Evolutionary conservation across 2,888 invertebrate species (phyloP).

Genomic region (Muscina levida): DNA sequence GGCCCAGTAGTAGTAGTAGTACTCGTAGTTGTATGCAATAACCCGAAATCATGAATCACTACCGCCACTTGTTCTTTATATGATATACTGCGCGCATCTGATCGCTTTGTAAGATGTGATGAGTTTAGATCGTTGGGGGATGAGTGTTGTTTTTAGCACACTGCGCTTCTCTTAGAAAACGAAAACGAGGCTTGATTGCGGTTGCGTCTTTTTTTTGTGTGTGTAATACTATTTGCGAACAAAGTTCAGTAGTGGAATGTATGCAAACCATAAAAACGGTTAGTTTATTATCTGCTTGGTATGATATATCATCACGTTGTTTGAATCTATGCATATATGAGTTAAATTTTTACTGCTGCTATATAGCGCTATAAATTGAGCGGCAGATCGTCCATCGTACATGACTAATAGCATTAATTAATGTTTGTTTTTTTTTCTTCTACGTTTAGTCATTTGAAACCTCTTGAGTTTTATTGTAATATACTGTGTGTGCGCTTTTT

Average conservation of each 20-base stretch:
- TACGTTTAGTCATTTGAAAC: slow-evolving; percentile 57
- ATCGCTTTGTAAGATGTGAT: slow-evolving; percentile 28
- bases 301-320: slow-evolving; percentile 24
- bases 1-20: too few relatives aligned
- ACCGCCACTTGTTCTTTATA: slow-evolving; percentile 33
- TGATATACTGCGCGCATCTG: not conserved
- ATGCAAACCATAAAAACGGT: slow-evolving; percentile 19
- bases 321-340: not conserved
- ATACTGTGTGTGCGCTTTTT: slow-evolving; percentile 9
- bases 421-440: slow-evolving; percentile 17
- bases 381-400: slow-evolving; percentile 4
- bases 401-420: slow-evolving; percentile 60
- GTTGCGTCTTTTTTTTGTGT: slow-evolving; percentile 8
- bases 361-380: slow-evolving; percentile 22
- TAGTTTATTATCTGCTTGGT: not conserved
- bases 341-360: not conserved
- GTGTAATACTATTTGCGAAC: slow-evolving; percentile 49
- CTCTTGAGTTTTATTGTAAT: slow-evolving; percentile 42
- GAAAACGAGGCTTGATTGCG: slow-evolving; percentile 37
- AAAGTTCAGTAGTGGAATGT: slow-evolving; percentile 62
- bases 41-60: slow-evolving; percentile 64
- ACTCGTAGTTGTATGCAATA: slow-evolving; percentile 13
- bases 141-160: too few relatives aligned
- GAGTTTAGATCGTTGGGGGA: slow-evolving; percentile 17
- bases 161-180: slow-evolving; percentile 3